Evolutionary conservation across 2,113 vertebrate genomes (phyloP), one percentile per base, ranked within the genome.

Genomic region (Phalacrocorax aristotelis): DNA sequence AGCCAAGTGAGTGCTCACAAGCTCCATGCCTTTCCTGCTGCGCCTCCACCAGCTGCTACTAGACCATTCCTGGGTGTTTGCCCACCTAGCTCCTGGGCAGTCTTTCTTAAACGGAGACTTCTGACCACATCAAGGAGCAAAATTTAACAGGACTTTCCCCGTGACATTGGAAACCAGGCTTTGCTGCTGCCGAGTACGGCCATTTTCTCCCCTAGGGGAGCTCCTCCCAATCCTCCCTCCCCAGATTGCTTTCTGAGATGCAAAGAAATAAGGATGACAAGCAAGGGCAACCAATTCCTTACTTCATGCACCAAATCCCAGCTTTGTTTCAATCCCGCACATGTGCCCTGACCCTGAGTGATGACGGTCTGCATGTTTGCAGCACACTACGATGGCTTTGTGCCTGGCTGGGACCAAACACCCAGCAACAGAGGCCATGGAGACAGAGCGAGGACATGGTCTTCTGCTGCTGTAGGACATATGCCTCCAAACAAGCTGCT

Each of bases 271-370:
- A 51, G 26, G 13, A 46, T 3, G 4, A 54, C 20, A 58, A 79
- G 17, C 21, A 40, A 83, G 52, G 38, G 25, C 49, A 89, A 21
- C 9, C 7, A 86, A 11, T 55, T 83, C 12, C 42, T 68, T 20
- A 64, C n/a, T 46, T 55, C 25, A 32, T 7, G 6, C 38, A 88
- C 27, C n/a, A 66, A 87, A 69, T 4, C 16, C 9, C 25, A 60
- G 15, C n/a, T 90, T 90, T 42, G 11, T 84, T 83, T 80, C 57
- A 18, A 62, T 21, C 26, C 12, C 1, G 1, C 10, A 29, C 13
- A 6, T 3, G 10, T 5, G 3, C 27, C 30, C 51, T 34, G 55
- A 36, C 17, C 11, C 34, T 0, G 0, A 19, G 11, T 22, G 13
- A 49, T 15, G 15, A 7, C 36, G 79, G 38, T 36, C 20, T 3